Conservation (phyloP, 2,113 vertebrate species). For the Channa argus region DNA sequence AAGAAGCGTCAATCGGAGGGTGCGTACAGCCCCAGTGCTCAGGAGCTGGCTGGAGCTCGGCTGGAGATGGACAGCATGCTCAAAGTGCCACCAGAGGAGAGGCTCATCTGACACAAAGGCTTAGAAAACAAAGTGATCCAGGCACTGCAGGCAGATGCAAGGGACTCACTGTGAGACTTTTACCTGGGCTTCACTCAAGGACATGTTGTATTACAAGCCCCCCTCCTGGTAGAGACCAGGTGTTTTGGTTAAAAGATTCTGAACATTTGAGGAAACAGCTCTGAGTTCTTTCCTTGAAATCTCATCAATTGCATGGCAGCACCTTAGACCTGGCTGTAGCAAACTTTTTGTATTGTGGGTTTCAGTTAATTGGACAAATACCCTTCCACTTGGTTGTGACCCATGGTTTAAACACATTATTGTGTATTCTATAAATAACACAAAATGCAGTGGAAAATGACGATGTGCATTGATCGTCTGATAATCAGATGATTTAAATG, state of each 20-base stretch:
- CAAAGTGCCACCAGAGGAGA: conserved; percentile 95
- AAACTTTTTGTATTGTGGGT: no score
- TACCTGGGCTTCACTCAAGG: neutral
- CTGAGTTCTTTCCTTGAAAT: neutral
- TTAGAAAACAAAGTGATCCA: neutral
- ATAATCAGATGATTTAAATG: no score
- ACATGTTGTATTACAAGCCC: neutral
- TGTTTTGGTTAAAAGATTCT: neutral
- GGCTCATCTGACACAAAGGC: conserved; percentile 84
- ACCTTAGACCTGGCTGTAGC: no score
- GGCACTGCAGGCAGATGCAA: conserved; percentile 28
- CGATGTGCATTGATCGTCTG: no score
- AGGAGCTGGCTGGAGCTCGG: conserved; percentile 95
- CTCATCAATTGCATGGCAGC: neutral
- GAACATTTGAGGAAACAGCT: neutral
- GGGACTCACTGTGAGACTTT: conserved; percentile 3
- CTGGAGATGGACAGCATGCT: conserved; percentile 98
- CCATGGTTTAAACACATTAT: no score
- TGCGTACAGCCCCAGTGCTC: conserved; percentile 93
- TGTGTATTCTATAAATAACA: no score
- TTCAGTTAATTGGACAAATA: no score
- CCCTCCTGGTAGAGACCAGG: conserved; percentile 25
- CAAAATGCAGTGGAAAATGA: no score
- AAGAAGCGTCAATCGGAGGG: conserved; percentile 95
- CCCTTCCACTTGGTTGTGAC: no score